Evolutionary conservation across 2,113 vertebrate genomes (phyloP), one percentile per base, ranked within the genome.

Genomic region (Pedionomus torquatus): DNA sequence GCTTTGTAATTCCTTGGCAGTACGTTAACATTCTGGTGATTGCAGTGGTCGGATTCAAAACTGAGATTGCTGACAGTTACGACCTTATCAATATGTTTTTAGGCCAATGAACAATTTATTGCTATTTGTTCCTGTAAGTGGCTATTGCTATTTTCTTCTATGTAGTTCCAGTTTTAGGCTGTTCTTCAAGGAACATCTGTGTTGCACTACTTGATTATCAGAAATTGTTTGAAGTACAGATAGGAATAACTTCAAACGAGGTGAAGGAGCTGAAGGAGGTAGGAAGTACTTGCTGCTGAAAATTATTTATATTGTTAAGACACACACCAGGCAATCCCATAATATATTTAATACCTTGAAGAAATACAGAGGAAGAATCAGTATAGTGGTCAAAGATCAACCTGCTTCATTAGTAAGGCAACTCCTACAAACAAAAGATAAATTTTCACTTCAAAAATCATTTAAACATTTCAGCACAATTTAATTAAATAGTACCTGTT

Each of bases 121-220:
- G 33, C 49, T 41, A 7, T 93, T 91, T 79, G 24, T 88, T 92
- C 2, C 0, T 88, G 30, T 85, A 77, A 61, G 77, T 92, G 58
- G 87, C 71, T 91, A 9, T 87, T 86, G 87, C 66, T 91, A 4
- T 88, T 17, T 46, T 77, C 7, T 93, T 57, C 85, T 78, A n/a
- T 81, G 41, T 93, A 87, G 93, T 88, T 97, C 66, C 83, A 85
- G 19, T 83, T 84, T 87, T 93, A 90, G 76, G 71, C 35, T 94
- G 87, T 92, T 94, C 75, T 93, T 81, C 74, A 85, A 72, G 79
- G 72, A 85, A 80, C 64, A 66, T 57, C 64, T 92, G 61, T 95
- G 35, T 97, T 92, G 86, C 92, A 96, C 81, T 96, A 60, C 64
- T 94, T 95, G 46, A 69, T 97, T 93, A 74, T 93, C 94, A 95